Evolutionary conservation across 2,888 invertebrate genomes (phyloP).

Genomic region (Cacoxenus indagator): DNA sequence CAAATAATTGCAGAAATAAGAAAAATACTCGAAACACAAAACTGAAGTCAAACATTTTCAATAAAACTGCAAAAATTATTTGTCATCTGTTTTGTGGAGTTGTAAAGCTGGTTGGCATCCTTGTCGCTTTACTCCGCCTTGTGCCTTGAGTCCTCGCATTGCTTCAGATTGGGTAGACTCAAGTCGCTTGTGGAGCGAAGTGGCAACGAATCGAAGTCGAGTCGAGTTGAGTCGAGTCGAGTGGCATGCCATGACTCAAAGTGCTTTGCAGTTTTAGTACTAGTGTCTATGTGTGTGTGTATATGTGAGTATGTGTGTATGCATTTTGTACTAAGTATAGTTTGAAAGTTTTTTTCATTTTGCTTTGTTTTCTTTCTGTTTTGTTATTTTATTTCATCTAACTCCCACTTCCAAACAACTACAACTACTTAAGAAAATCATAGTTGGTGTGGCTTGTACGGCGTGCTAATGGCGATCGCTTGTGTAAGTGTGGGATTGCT

Average conservation of each 20-base stretch:
- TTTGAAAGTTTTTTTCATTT: neutral
- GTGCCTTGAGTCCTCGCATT: neutral
- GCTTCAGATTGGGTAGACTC: neutral
- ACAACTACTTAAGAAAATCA: constrained; percentile 2
- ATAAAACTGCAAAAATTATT: constrained; percentile 61
- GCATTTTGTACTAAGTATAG: neutral
- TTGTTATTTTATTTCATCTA: neutral
- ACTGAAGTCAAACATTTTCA: constrained; percentile 59
- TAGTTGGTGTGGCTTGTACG: neutral
- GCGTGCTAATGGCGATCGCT: neutral
- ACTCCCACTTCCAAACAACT: neutral
- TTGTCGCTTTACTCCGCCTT: neutral
- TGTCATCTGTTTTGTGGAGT: constrained; percentile 44
- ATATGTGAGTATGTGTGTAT: neutral
- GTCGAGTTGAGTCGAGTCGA: constrained; percentile 3
- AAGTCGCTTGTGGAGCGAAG: neutral
- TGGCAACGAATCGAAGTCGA: neutral
- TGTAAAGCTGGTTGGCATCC: neutral
- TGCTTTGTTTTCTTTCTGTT: neutral
- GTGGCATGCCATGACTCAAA: neutral
- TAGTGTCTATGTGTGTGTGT: neutral
- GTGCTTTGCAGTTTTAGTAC: too few relatives aligned
- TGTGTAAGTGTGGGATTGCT: neutral
- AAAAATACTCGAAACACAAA: constrained; percentile 23
- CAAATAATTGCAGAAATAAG: neutral